These are phyloP conservation scores for Ceratoteleas bidentatus DNA, from an alignment of 1,140 invertebrate species.

Conservation along the genomic window DNA sequence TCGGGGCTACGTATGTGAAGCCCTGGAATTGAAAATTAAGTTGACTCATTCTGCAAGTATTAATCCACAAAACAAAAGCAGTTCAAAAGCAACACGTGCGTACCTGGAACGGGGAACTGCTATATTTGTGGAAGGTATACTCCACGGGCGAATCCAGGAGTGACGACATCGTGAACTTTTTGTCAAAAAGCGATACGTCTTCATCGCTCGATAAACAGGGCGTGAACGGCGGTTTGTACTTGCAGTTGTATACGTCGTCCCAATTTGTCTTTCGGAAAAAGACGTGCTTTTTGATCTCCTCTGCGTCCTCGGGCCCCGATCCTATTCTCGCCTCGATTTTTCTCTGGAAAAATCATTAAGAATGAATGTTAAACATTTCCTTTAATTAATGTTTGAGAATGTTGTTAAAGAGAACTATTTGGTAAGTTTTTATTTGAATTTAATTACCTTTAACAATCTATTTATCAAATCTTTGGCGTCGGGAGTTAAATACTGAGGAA, in stretches of 20 bases:
- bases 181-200: conserved; percentile 99
- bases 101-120: conserved; percentile 96
- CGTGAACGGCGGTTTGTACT: conserved; percentile 95
- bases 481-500: conserved; percentile 96
- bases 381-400: too few species aligned
- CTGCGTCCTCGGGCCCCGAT: conserved; percentile 90
- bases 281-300: conserved; percentile 93
- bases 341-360: conserved; percentile 77
- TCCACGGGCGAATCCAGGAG: conserved; percentile 99
- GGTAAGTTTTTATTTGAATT: background rate
- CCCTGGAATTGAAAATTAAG: conserved; percentile 84
- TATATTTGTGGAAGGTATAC: conserved; percentile 95
- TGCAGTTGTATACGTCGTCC: conserved; percentile 92
- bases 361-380: background rate
- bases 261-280: conserved; percentile 97
- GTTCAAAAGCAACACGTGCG: background rate
- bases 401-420: too few species aligned
- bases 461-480: conserved; percentile 96
- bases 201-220: conserved; percentile 93
- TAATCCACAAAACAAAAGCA: background rate
- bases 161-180: conserved; percentile 97
- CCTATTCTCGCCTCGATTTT: conserved; percentile 88
- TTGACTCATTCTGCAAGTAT: too few species aligned
- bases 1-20: conserved; percentile 99
- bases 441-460: conserved; percentile 88